phyloP scores from a whole-genome alignment of 2,113 vertebrate genomes.

The Dicentrarchus labrax region DNA sequence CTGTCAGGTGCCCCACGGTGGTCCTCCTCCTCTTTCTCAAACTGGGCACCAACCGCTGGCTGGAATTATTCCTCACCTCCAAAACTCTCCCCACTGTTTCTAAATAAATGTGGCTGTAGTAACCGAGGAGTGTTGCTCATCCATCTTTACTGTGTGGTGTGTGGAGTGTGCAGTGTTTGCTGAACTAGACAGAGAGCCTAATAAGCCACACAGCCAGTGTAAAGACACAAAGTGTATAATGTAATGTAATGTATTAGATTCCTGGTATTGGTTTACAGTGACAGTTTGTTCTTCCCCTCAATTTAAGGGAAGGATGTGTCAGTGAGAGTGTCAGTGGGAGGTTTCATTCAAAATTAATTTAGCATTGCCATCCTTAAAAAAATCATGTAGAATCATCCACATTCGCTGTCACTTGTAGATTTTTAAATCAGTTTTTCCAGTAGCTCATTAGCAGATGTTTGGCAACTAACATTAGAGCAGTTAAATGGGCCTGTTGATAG shows the following conservation, averaged over 20 bases:
- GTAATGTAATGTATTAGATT: conserved; percentile 21
- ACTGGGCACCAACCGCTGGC: conserved; percentile 89
- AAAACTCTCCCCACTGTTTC: conserved; percentile 89
- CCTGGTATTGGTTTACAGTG: conserved; percentile 1
- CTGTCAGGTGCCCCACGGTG: conserved; percentile 88
- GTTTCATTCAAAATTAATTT: background rate
- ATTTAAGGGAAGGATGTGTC: conserved; percentile 8
- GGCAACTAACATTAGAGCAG: conserved; percentile 43
- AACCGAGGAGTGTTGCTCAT: conserved; percentile 88
- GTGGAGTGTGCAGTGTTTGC: conserved; percentile 69
- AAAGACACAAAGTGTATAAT: conserved; percentile 39
- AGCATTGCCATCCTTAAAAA: conserved; percentile 16
- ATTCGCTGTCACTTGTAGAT: conserved; percentile 32
- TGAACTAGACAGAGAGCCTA: conserved; percentile 71
- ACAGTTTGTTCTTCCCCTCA: conserved; percentile 6
- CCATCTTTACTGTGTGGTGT: conserved; percentile 84
- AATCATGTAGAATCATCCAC: background rate
- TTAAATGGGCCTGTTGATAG: conserved; percentile 51
- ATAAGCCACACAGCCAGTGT: conserved; percentile 66
- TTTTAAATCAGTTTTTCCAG: conserved; percentile 36
- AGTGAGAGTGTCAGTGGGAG: background rate
- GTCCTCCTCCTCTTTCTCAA: conserved; percentile 90
- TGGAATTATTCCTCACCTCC: conserved; percentile 91
- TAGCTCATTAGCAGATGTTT: conserved; percentile 62
- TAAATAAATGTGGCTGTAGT: conserved; percentile 93